Conservation (phyloP, 2,113 vertebrate species). For the Anarhynchus alexandrinus region DNA sequence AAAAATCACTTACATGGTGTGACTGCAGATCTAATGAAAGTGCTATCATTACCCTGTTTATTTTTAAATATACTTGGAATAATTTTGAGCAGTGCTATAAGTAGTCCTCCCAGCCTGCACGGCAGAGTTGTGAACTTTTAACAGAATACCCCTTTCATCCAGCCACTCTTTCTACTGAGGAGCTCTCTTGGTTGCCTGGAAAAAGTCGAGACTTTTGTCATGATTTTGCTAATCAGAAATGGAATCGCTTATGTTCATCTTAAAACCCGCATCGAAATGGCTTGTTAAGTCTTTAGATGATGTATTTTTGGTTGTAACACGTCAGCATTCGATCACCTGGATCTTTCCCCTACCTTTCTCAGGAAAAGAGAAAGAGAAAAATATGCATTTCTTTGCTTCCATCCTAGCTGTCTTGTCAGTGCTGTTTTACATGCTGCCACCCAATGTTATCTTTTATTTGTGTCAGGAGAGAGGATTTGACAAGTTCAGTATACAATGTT, state of each 20-base stretch:
- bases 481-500: slow-evolving; percentile 74
- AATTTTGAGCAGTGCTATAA: neutral
- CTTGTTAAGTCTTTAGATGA: slow-evolving; percentile 46
- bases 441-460: slow-evolving; percentile 78
- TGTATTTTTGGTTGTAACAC: slow-evolving; percentile 18
- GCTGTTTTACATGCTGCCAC: slow-evolving; percentile 77
- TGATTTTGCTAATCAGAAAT: slow-evolving; percentile 71
- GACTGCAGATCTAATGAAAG: slow-evolving; percentile 53
- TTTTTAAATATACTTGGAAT: slow-evolving; percentile 59
- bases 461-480: slow-evolving; percentile 78
- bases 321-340: slow-evolving; percentile 8
- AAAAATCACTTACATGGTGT: neutral
- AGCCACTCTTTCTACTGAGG: neutral
- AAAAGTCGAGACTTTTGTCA: slow-evolving; percentile 62
- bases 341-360: slow-evolving; percentile 27
- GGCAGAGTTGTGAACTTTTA: slow-evolving; percentile 34
- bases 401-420: slow-evolving; percentile 71
- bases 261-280: slow-evolving; percentile 31
- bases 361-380: slow-evolving; percentile 55
- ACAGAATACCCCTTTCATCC: neutral
- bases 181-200: slow-evolving; percentile 2
- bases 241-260: slow-evolving; percentile 35
- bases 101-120: neutral
- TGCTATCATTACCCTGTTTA: slow-evolving; percentile 57
- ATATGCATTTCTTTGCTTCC: slow-evolving; percentile 69